phyloP scores from a whole-genome alignment of 2,797 vertebrate species.

The Tangara arthus region DNA sequence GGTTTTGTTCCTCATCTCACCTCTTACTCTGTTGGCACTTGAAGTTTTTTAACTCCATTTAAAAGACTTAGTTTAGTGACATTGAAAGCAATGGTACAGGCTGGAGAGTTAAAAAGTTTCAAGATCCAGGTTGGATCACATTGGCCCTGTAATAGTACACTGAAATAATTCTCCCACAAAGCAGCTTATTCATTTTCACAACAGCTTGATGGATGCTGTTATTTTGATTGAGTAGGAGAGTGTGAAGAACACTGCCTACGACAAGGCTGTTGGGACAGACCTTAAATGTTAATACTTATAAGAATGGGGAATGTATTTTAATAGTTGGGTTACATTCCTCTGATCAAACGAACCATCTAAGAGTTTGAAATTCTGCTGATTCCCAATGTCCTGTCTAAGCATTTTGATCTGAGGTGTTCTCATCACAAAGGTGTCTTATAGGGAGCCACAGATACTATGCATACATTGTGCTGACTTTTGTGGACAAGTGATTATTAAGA shows the following conservation, averaged over 20 bases:
- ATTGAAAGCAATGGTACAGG: not conserved
- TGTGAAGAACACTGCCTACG: slow-evolving; percentile 30
- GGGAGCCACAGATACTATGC: rapidly evolving
- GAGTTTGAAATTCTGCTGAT: not conserved
- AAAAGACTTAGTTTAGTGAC: not conserved
- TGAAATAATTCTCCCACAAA: slow-evolving; percentile 5
- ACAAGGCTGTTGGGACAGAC: slow-evolving; percentile 34
- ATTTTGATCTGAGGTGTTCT: not conserved
- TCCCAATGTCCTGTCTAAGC: not conserved
- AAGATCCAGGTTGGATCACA: not conserved
- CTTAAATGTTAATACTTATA: not conserved
- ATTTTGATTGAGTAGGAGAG: slow-evolving; percentile 35
- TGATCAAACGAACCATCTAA: not conserved
- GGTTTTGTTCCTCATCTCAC: not conserved
- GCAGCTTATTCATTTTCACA: slow-evolving; percentile 21
- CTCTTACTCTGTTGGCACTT: not conserved
- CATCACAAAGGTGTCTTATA: not conserved
- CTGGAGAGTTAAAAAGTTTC: not conserved
- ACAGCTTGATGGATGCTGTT: slow-evolving; percentile 16
- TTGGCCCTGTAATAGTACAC: not conserved
- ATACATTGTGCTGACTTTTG: not conserved
- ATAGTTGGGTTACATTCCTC: not conserved
- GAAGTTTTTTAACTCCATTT: not conserved
- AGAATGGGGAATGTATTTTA: not conserved
- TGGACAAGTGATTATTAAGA: not conserved